Evolutionary conservation across 2,888 invertebrate genomes (phyloP), one percentile per base, ranked within the genome.

Genomic region (Yponomeuta sedellus): DNA sequence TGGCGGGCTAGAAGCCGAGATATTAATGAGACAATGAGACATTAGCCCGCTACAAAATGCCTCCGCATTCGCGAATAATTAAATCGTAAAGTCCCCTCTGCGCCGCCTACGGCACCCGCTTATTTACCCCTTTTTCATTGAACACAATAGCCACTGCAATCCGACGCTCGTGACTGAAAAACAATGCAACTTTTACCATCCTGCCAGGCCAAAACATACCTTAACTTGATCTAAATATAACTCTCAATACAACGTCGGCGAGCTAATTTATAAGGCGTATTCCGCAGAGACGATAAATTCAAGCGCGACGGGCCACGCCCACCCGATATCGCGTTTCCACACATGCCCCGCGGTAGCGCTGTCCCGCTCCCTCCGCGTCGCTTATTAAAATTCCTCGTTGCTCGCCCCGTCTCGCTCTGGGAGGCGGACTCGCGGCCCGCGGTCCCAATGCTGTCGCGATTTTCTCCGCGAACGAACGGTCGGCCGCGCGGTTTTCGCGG

Each of bases 61-160:
- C 91, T 88, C 88, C 86, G 89, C 88, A 89, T 88, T 90, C 86
- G 90, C 91, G 86, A 91, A 91, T 91, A 91, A 91, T 91, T 90
- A 91, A 91, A 91, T 91, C 91, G 91, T 91, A 90, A 91, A 90
- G 88, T 85, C 89, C 90, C 89, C 88, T 86, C 88, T 85, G 86
- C 86, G 80, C 88, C 88, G 89, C 88, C 88, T 86, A 86, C 88
- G 81, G 86, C 86, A 80, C 80, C 81, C 77, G 79, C 85, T 88
- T 89, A 90, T 90, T 91, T 91, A 91, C 91, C 90, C 89, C 91
- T 90, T 90, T 91, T 91, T 90, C 89, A 90, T 88, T 90, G 88
- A 90, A 86, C 88, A 91, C 91, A 91, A 91, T 90, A 89, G 88
- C 83, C 77, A 78, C 85, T 90, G 90, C 90, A 90, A 89, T 88